These are phyloP conservation scores for Chrysopa pallens DNA, from an alignment of 1,140 invertebrate genomes.

Conservation along the genomic window DNA sequence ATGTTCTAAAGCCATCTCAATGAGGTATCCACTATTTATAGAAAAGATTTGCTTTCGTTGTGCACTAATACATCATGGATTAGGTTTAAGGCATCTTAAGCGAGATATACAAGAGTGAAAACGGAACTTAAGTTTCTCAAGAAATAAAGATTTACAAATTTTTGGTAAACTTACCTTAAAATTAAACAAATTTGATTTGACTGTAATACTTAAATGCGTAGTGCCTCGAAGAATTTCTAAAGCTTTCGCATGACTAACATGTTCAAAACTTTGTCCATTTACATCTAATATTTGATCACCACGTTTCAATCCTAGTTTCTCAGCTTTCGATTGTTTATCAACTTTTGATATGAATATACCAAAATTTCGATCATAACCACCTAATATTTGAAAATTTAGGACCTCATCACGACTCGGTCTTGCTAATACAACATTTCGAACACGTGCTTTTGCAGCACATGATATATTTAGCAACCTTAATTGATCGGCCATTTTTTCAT, in stretches of 20 bases:
- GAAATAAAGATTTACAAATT: neutral
- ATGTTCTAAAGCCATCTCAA: too few species aligned
- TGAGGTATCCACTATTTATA: too few species aligned
- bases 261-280: constrained; percentile 90
- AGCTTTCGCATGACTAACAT: constrained; percentile 75
- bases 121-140: neutral
- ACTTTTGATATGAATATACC: constrained; percentile 94
- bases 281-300: constrained; percentile 97
- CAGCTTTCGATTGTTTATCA: constrained; percentile 81
- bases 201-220: constrained; percentile 89
- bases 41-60: too few species aligned
- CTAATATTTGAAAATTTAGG: constrained; percentile 81
- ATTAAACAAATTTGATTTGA: constrained; percentile 87
- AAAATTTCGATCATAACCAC: constrained; percentile 74
- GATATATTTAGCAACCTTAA: constrained; percentile 82
- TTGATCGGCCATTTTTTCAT: constrained; percentile 70
- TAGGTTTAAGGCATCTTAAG: too few species aligned
- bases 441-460: constrained; percentile 87
- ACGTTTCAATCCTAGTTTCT: constrained; percentile 88
- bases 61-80: too few species aligned
- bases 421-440: constrained; percentile 78
- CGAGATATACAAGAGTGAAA: too few species aligned
- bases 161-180: constrained; percentile 25
- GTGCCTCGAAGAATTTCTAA: constrained; percentile 83
- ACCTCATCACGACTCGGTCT: constrained; percentile 81